Percentiles rank a stretch among this genome's conserved stretches.
phyloP scores from a whole-genome alignment of 2,113 vertebrate genomes.

The Spea bombifrons region DNA sequence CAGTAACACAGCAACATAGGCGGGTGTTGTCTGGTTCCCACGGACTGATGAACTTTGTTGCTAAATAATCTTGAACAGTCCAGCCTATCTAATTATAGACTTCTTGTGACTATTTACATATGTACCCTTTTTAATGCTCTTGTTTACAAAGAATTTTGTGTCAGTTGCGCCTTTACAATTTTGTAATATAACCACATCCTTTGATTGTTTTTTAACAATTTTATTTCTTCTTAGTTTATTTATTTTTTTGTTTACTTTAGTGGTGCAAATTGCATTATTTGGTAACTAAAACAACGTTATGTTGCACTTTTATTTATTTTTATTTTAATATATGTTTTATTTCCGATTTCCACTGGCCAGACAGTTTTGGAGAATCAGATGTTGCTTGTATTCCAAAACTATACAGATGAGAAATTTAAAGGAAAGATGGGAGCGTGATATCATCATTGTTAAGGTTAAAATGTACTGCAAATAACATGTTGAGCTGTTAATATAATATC shows the following conservation, averaged over 20 bases:
- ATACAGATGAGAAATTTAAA: too few species aligned
- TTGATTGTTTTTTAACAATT: not conserved
- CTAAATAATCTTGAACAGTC: constrained; percentile 26
- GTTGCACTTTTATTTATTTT: too few species aligned
- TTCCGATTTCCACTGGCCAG: too few species aligned
- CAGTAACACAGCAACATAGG: constrained; percentile 23
- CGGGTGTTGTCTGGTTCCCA: constrained; percentile 40
- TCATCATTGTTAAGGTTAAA: too few species aligned
- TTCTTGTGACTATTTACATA: constrained; percentile 33
- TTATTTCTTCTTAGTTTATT: not conserved
- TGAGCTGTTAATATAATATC: too few species aligned
- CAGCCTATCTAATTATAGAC: constrained; percentile 39
- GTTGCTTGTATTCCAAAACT: too few species aligned
- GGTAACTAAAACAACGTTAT: too few species aligned
- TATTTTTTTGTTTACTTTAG: not conserved
- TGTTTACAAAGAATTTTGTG: not conserved
- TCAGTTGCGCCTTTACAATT: not conserved
- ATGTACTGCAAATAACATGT: too few species aligned
- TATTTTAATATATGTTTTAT: too few species aligned
- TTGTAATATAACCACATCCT: not conserved
- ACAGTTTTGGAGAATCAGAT: too few species aligned
- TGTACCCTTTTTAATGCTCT: not conserved
- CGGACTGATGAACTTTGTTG: constrained; percentile 30
- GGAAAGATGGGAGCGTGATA: too few species aligned
- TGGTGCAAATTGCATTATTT: not conserved